phyloP scores from a whole-genome alignment of 2,113 vertebrate species.

The Rhegmatorhina hoffmannsi region DNA sequence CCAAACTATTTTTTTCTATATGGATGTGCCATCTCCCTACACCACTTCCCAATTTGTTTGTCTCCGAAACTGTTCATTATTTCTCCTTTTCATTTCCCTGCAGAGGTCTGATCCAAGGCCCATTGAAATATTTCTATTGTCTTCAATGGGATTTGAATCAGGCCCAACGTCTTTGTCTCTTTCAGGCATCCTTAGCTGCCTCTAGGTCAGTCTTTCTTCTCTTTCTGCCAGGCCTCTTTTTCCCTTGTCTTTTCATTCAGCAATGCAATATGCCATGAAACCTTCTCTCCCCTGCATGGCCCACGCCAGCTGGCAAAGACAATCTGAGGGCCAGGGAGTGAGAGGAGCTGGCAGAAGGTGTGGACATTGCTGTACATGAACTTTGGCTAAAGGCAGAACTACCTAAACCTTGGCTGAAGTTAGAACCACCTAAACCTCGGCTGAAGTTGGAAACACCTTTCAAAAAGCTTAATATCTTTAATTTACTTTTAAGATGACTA shows the following conservation, averaged over 20 bases:
- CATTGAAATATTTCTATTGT: neutral
- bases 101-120: neutral
- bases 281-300: neutral
- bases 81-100: neutral
- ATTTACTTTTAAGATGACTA: neutral
- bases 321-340: fast-evolving
- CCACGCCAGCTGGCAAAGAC: fast-evolving
- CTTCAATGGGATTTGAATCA: conserved; percentile 26
- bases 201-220: neutral
- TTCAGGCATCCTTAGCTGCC: neutral
- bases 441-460: neutral
- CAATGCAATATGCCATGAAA: neutral
- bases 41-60: neutral
- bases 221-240: neutral
- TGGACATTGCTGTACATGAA: fast-evolving
- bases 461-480: neutral
- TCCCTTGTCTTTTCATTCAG: neutral
- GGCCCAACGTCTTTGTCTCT: neutral
- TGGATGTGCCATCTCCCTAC: neutral
- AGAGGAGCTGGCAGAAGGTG: neutral
- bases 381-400: neutral
- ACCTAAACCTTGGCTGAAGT: neutral
- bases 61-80: neutral
- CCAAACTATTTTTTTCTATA: neutral
- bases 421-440: neutral